Conservation (phyloP, 2,888 invertebrate species). For the Thymelicus sylvestris region DNA sequence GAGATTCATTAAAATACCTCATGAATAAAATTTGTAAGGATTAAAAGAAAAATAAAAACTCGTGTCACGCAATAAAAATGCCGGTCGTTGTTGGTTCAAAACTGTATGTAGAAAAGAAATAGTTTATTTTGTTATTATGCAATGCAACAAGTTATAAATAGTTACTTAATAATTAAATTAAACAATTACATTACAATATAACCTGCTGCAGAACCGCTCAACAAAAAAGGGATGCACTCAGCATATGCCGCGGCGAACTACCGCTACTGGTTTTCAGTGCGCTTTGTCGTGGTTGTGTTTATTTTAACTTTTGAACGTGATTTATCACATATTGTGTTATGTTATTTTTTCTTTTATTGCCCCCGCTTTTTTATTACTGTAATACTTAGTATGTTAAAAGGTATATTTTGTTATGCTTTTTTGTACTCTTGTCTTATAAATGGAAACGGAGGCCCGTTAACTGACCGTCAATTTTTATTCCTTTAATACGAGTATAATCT, state of each 20-base stretch:
- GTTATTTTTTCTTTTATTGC: too few relatives aligned
- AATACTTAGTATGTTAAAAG: too few relatives aligned
- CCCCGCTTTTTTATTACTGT: too few relatives aligned
- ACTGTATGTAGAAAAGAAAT: too few relatives aligned
- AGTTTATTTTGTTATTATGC: too few relatives aligned
- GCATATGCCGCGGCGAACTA: too few relatives aligned
- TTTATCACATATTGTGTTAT: not conserved
- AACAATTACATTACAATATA: too few relatives aligned
- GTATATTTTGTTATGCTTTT: not conserved
- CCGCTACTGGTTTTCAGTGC: too few relatives aligned
- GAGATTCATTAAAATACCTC: slow-evolving; percentile 20
- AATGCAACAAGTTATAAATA: too few relatives aligned
- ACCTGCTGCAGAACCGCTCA: too few relatives aligned
- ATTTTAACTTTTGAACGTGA: not conserved
- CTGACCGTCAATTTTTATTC: slow-evolving; percentile 23
- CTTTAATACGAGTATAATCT: slow-evolving; percentile 7
- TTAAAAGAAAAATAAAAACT: not conserved
- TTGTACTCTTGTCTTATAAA: not conserved
- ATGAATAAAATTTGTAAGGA: slow-evolving; percentile 19
- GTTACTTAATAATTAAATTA: too few relatives aligned
- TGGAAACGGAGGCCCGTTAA: not conserved
- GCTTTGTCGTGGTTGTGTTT: not conserved
- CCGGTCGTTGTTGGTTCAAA: not conserved
- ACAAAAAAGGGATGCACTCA: too few relatives aligned
- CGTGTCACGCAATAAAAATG: slow-evolving; percentile 14